These are phyloP conservation scores for Malurus cyaneus DNA, from an alignment of 2,113 vertebrate species.

Conservation along the genomic window DNA sequence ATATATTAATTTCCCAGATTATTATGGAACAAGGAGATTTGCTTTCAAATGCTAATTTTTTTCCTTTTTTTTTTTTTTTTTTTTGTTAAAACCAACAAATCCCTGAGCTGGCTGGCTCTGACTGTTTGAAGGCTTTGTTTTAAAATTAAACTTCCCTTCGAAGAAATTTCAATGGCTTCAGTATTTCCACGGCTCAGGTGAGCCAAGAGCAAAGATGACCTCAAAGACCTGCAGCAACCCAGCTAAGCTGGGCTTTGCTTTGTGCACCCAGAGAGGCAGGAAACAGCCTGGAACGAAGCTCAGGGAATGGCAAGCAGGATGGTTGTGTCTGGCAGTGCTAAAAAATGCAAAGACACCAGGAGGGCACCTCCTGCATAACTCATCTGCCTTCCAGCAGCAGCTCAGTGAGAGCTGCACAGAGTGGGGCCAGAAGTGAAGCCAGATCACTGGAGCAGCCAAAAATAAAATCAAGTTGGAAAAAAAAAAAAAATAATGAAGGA, in stretches of 20 bases:
- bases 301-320: neutral
- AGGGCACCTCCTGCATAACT: neutral
- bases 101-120: neutral
- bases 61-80: neutral
- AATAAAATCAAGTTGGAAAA: neutral
- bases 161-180: neutral
- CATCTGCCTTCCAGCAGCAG: neutral
- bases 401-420: neutral
- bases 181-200: neutral
- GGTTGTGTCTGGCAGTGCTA: neutral
- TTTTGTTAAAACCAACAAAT: neutral
- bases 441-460: neutral
- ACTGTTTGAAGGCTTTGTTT: slow-evolving; percentile 8
- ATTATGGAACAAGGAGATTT: neutral
- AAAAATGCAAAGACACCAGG: neutral
- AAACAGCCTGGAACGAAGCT: neutral
- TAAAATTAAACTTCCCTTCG: slow-evolving; percentile 1
- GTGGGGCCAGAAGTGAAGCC: neutral
- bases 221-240: neutral
- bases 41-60: slow-evolving; percentile 30
- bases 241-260: neutral
- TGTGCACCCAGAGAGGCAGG: neutral
- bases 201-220: neutral
- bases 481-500: neutral
- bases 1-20: slow-evolving; percentile 1